Base-by-base conservation (phyloP, 2,113 vertebrate genomes). In the Atherinomorus stipes region DNA sequence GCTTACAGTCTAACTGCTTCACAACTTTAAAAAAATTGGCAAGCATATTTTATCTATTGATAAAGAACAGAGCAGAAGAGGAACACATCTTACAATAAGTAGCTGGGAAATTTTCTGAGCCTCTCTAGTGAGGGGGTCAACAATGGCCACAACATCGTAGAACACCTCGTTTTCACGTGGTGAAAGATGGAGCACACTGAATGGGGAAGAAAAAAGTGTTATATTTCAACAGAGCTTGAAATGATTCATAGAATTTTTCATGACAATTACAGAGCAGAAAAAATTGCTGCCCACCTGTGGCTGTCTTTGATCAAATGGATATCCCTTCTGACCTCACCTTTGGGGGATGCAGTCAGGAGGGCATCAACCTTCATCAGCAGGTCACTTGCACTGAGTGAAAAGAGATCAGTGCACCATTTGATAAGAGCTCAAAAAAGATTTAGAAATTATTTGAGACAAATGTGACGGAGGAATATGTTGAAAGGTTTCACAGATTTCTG, bases 361-460 rank as follows among this genome's bases (percentile, higher is more conserved):
- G 96, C 94, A 77, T 97, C 96, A 44, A 96, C 90, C 93, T 97
- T 98, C 98, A 99, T 99, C 70, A 98, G 79, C 63, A 99, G 88
- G 89, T 98, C 95, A 79, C 95, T 97, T 71, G 94, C 93, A 38
- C 96, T 99, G 60, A 38, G 44, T 60, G 61, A 23, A 79, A 75
- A 71, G 28, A 71, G 62, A 45, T 80, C 28, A 75, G 34, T 68
- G 53, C 34, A 72, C 83, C 70, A 79, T 59, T 62, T n/a, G 18
- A n/a, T 69, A 80, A 56, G 61, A 42, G 26, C 22, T 26, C 23
- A 40, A 42, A 34, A 21, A 49, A 18, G 2, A 10, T 42, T n/a
- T 13, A 44, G 37, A 45, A 8, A 40, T 51, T 9, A 26, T 71
- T 42, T 51, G 28, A 49, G 45, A 10, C 34, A 44, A 51, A 42